These are phyloP conservation scores for Haemorhous mexicanus DNA, from an alignment of 2,113 vertebrate species.

Conservation along the genomic window DNA sequence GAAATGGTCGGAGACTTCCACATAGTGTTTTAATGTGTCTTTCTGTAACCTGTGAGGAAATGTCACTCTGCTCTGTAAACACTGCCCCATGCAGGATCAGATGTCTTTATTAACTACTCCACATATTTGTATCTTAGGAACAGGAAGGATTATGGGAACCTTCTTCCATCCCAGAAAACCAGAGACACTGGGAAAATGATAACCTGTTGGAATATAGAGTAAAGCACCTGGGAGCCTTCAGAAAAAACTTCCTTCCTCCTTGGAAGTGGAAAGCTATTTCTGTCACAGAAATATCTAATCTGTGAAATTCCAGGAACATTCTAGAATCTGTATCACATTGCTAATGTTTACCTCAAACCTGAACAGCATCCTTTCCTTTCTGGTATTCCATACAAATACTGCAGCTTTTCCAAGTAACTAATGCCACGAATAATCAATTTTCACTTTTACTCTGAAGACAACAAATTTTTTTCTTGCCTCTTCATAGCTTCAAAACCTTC, in stretches of 20 bases:
- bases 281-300: background rate
- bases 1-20: background rate
- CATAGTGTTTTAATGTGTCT: background rate
- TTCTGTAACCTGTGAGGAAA: background rate
- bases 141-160: background rate
- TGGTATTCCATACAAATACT: background rate
- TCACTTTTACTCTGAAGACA: background rate
- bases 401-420: background rate
- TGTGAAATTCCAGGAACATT: background rate
- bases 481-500: background rate
- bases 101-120: background rate
- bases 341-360: background rate
- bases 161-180: background rate
- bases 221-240: background rate
- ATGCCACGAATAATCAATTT: background rate
- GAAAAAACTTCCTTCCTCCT: background rate
- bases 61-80: background rate
- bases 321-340: background rate
- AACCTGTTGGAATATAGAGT: rapidly evolving
- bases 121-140: background rate
- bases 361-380: background rate
- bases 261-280: background rate
- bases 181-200: background rate
- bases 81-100: background rate
- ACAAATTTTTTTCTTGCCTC: background rate